Conservation (phyloP, 2,113 vertebrate species). For the Sterrhoptilus dennistouni region DNA sequence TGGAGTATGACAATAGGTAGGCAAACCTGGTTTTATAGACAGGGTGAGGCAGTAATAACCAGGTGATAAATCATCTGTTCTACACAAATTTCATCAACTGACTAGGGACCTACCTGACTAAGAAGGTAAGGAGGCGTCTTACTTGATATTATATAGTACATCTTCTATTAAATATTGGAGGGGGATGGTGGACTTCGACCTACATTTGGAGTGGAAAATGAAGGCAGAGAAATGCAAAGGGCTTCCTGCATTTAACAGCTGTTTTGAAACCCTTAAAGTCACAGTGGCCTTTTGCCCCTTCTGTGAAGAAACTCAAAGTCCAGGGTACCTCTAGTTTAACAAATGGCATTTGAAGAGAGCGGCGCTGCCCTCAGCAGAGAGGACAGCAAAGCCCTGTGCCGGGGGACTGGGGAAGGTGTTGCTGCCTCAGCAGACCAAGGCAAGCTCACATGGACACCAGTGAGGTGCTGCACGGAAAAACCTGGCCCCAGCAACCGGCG, state of each 20-base stretch:
- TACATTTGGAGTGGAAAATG: background rate
- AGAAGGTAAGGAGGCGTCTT: background rate
- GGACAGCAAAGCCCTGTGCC: background rate
- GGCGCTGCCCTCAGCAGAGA: background rate
- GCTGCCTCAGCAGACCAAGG: background rate
- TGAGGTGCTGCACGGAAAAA: accelerated
- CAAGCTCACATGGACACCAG: background rate
- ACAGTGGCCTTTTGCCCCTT: background rate
- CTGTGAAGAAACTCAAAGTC: background rate
- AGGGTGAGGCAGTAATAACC: background rate
- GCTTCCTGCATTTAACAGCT: background rate
- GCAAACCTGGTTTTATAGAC: background rate
- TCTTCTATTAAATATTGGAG: background rate
- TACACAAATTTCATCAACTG: background rate
- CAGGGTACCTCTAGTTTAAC: accelerated
- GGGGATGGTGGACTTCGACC: background rate
- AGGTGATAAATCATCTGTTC: background rate
- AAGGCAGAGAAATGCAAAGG: background rate
- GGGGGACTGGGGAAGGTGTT: accelerated
- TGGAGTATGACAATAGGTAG: background rate
- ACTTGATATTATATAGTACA: background rate
- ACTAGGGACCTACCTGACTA: background rate
- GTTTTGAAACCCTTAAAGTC: background rate
- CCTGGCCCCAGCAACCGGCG: background rate
- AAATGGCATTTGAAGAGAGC: background rate